These are phyloP conservation scores for Schizothorax lantsangensis DNA, from an alignment of 2,797 vertebrate genomes.

Conservation along the genomic window DNA sequence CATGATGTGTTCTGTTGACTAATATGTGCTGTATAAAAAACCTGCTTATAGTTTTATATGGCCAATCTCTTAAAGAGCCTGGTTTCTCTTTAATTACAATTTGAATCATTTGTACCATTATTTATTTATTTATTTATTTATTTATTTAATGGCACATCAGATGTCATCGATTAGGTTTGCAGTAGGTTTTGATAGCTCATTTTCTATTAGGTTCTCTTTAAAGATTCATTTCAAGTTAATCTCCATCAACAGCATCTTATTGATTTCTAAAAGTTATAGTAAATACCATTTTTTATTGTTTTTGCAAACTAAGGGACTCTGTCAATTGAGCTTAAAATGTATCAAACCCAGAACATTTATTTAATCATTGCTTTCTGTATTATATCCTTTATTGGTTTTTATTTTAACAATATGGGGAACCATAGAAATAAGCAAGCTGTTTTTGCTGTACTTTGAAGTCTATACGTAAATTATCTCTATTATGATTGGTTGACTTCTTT, in stretches of 20 bases:
- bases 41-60: not conserved
- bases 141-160: not conserved
- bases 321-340: not conserved
- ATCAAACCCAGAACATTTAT: not conserved
- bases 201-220: not conserved
- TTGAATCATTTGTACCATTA: not conserved
- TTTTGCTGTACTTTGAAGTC: not conserved
- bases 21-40: not conserved
- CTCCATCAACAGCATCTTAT: not conserved
- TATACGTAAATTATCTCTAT: not conserved
- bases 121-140: not conserved
- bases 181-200: not conserved
- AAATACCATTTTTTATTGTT: not conserved
- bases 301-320: not conserved
- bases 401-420: not conserved
- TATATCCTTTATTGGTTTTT: not conserved
- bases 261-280: not conserved
- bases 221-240: not conserved
- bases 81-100: not conserved
- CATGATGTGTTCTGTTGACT: conserved; percentile 11
- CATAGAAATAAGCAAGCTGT: not conserved
- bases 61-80: not conserved
- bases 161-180: not conserved
- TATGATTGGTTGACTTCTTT: not conserved
- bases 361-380: not conserved